A percentile compares a stretch with the other conserved stretches of the same genome.
phyloP scores from a whole-genome alignment of 2,113 vertebrate genomes.

The Cebidichthys violaceus region DNA sequence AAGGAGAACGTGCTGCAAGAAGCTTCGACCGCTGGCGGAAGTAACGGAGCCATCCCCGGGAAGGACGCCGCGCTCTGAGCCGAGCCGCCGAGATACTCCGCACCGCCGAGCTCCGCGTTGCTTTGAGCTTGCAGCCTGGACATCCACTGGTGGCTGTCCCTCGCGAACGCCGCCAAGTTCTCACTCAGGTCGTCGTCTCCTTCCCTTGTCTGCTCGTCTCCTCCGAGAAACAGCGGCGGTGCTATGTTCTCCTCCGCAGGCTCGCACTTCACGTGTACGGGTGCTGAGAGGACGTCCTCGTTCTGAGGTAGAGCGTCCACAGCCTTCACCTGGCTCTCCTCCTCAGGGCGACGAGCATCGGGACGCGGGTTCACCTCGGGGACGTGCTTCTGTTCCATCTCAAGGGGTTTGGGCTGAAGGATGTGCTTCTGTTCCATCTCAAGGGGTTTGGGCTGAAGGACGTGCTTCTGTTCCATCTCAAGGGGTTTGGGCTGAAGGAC shows the following conservation, averaged over 20 bases:
- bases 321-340: not conserved
- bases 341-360: not conserved
- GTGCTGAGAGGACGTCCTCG: not conserved
- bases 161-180: constrained; percentile 13
- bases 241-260: constrained; percentile 59
- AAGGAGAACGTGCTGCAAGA: constrained; percentile 61
- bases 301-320: not conserved
- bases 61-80: constrained; percentile 32
- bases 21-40: constrained; percentile 33
- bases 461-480: constrained; percentile 31
- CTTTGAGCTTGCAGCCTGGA: constrained; percentile 50
- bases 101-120: constrained; percentile 12
- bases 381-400: constrained; percentile 29
- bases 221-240: constrained; percentile 3
- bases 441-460: constrained; percentile 16
- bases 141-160: constrained; percentile 54
- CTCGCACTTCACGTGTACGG: constrained; percentile 68
- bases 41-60: constrained; percentile 31
- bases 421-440: constrained; percentile 40
- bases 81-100: constrained; percentile 37
- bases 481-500: constrained; percentile 20
- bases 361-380: constrained; percentile 8
- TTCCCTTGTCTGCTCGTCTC: constrained; percentile 7
- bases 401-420: constrained; percentile 26
- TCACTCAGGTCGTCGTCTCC: constrained; percentile 17